Evolutionary conservation across 2,888 invertebrate species (phyloP).

Genomic region (Cataglyphis altisquamis): DNA sequence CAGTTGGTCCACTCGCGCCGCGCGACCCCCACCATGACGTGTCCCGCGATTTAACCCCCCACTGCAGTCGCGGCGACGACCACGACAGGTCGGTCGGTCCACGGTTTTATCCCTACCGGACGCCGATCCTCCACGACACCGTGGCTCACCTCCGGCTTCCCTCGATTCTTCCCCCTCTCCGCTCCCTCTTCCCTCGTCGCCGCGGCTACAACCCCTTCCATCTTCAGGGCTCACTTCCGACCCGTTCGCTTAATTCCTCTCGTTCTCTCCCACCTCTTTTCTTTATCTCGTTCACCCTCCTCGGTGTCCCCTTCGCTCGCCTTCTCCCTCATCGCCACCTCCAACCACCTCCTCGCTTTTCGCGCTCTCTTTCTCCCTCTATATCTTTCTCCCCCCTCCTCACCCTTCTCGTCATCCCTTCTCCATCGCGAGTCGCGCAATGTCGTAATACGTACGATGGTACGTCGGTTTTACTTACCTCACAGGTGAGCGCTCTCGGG

Average conservation of each 20-base stretch:
- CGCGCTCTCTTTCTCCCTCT: constrained; percentile 26
- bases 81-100: constrained; percentile 65
- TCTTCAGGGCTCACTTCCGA: constrained; percentile 74
- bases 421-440: constrained; percentile 81
- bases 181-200: constrained; percentile 7
- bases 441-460: constrained; percentile 84
- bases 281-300: constrained; percentile 56
- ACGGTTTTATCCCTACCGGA: constrained; percentile 74
- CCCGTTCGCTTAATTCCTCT: constrained; percentile 75
- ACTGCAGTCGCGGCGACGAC: constrained; percentile 45
- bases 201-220: constrained; percentile 67
- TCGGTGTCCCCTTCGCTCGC: constrained; percentile 29
- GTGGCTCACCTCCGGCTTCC: constrained; percentile 71
- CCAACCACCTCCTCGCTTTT: constrained; percentile 24
- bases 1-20: constrained; percentile 85
- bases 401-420: constrained; percentile 15
- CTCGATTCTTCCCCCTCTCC: constrained; percentile 23
- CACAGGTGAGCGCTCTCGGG: constrained; percentile 82
- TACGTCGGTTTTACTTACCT: constrained; percentile 85
- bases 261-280: constrained; percentile 57
- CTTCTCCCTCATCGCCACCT: constrained; percentile 52
- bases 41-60: constrained; percentile 66
- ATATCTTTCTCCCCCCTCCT: not conserved
- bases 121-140: constrained; percentile 67
- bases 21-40: constrained; percentile 74